These are phyloP conservation scores for Poeciliopsis turneri DNA, from an alignment of 2,797 vertebrate species.

Conservation along the genomic window DNA sequence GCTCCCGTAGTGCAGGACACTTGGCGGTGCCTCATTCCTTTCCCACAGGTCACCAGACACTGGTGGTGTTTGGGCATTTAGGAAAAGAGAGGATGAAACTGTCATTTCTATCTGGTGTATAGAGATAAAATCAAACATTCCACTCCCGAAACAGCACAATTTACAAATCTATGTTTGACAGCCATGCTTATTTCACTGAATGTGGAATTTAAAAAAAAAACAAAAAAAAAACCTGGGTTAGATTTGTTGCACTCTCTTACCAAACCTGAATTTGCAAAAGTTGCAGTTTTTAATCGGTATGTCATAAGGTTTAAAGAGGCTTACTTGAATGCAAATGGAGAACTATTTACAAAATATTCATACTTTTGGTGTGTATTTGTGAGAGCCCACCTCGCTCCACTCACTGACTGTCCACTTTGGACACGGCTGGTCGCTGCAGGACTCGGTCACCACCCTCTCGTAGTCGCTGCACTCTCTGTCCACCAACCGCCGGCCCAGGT, in stretches of 20 bases:
- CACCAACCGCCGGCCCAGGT: slow-evolving; percentile 85
- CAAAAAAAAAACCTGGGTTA: background rate
- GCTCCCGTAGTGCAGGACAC: slow-evolving; percentile 83
- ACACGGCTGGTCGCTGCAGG: slow-evolving; percentile 88
- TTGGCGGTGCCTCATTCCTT: slow-evolving; percentile 86
- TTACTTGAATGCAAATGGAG: background rate
- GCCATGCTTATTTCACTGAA: background rate
- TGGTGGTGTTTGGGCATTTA: slow-evolving; percentile 48
- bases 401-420: slow-evolving; percentile 89
- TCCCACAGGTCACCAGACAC: slow-evolving; percentile 93
- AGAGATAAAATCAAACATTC: background rate
- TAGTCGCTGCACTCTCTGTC: slow-evolving; percentile 87
- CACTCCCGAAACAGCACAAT: background rate
- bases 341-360: background rate
- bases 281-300: background rate
- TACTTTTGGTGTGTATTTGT: slow-evolving; percentile 1
- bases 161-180: background rate
- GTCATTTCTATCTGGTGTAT: background rate
- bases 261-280: background rate
- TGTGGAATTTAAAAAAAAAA: background rate
- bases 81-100: background rate
- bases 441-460: slow-evolving; percentile 79
- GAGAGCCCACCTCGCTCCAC: slow-evolving; percentile 90
- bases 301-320: background rate
- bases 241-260: background rate